Evolutionary conservation across 1,140 invertebrate genomes (phyloP).

Genomic region (Doryteuthis pealeii): DNA sequence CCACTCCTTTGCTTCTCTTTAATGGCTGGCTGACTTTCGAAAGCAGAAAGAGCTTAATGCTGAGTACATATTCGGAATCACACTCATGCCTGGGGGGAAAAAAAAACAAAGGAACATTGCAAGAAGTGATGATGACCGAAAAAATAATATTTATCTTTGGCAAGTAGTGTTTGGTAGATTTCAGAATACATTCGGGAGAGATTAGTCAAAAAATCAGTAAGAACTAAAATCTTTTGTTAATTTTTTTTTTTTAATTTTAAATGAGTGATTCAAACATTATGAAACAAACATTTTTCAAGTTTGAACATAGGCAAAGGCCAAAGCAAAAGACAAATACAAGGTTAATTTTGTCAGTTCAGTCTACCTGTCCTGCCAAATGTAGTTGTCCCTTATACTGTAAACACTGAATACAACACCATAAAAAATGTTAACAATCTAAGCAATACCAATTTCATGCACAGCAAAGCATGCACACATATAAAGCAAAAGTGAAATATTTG

Average conservation of each 20-base stretch:
- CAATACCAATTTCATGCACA: not conserved
- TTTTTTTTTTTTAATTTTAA: no score
- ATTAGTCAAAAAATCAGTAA: no score
- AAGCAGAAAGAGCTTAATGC: not conserved
- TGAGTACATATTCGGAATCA: not conserved
- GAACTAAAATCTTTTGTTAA: no score
- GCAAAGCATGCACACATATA: not conserved
- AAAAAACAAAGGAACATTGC: no score
- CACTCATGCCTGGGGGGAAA: not conserved
- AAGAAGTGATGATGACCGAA: no score
- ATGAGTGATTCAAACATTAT: no score
- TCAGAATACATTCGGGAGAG: no score
- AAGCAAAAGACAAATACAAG: not conserved
- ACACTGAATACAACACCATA: not conserved
- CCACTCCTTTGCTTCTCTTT: slow-evolving; percentile 6
- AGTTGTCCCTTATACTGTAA: not conserved
- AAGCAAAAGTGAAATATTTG: slow-evolving; percentile 6
- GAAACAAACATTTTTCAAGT: no score
- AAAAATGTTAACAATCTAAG: not conserved
- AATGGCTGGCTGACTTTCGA: not conserved
- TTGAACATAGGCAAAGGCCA: not conserved
- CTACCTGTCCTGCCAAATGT: not conserved
- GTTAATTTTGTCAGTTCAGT: slow-evolving; percentile 12
- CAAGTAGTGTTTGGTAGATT: no score
- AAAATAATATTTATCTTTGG: no score